A percentile compares a stretch with the other conserved stretches of the same genome.
Evolutionary conservation across 2,888 invertebrate genomes (phyloP).

Genomic region (Bombylius major): DNA sequence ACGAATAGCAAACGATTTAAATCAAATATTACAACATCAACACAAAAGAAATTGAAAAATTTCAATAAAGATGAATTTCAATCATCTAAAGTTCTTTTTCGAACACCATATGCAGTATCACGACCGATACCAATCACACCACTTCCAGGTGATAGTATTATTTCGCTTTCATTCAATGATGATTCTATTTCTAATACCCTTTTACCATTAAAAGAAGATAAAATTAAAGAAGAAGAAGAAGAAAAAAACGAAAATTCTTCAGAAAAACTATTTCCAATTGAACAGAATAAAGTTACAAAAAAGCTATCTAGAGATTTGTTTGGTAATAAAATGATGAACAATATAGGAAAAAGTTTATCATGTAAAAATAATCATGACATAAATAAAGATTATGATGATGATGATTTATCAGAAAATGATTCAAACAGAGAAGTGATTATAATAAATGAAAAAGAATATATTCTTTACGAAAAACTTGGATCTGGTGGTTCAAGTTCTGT

Average conservation of each 20-base stretch:
- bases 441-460: conserved; percentile 62
- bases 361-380: neutral
- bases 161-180: conserved; percentile 26
- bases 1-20: no score
- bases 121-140: conserved; percentile 22
- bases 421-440: conserved; percentile 37
- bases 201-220: neutral
- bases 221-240: neutral
- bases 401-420: neutral
- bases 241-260: neutral
- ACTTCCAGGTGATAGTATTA: conserved; percentile 26
- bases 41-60: conserved; percentile 16
- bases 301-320: neutral
- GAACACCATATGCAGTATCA: conserved; percentile 32
- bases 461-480: conserved; percentile 63
- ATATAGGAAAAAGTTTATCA: no score
- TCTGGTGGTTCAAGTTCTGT: conserved; percentile 87
- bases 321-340: neutral
- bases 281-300: neutral
- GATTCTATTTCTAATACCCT: conserved; percentile 22
- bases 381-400: neutral
- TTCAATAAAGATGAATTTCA: conserved; percentile 28
- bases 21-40: neutral
- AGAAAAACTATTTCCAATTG: conserved; percentile 5
- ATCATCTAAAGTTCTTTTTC: conserved; percentile 34